Evolutionary conservation across 2,797 vertebrate species (phyloP), one percentile per base, ranked within the genome.

Genomic region (Eupleurogrammus muticus): DNA sequence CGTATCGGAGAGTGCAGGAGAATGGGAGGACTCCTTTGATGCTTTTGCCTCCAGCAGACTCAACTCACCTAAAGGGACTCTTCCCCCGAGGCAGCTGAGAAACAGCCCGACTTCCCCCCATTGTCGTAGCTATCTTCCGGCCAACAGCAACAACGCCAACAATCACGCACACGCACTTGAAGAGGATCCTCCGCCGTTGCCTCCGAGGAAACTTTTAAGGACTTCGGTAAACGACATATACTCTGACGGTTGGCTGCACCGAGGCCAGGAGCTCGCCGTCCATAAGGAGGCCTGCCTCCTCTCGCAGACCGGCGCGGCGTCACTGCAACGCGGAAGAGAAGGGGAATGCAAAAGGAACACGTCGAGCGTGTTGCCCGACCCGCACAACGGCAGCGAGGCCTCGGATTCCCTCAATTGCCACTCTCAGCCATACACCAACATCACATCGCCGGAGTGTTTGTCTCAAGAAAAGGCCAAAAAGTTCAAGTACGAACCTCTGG

Each of bases 11-110:
- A 86, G 69, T 38, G 49, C 56, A n/a, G 86, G 74, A 50, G 91
- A 96, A 77, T 94, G 94, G 93, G 96, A 99, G 0, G 96, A 97
- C 14, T 95, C 92, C 46, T 99, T 99, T 59, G 95, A 97, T 69
- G 90, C 93, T 73, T 97, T 99, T 80, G 97, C 98, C 0, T 94
- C 95, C 8, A 95, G 95, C 90, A 94, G 97, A 59, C 93, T 98
- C 54, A 94, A 91, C 74, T 93, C 90, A 0, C 93, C 92, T 32
- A 87, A 80, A 69, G 80, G 50, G 17, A 74, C 59, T 66, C 65
- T 59, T 35, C 28, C 79, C 58, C 88, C 56, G 32, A 69, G 73
- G 35, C 68, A 70, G 14, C 59, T 12, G 12, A 80, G 57, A 61
- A 80, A 73, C 16, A 82, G 75, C 23, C 73, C 80, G 2, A 38